Base-by-base conservation (phyloP, 2,797 vertebrate genomes). In the Borostomias antarcticus region DNA sequence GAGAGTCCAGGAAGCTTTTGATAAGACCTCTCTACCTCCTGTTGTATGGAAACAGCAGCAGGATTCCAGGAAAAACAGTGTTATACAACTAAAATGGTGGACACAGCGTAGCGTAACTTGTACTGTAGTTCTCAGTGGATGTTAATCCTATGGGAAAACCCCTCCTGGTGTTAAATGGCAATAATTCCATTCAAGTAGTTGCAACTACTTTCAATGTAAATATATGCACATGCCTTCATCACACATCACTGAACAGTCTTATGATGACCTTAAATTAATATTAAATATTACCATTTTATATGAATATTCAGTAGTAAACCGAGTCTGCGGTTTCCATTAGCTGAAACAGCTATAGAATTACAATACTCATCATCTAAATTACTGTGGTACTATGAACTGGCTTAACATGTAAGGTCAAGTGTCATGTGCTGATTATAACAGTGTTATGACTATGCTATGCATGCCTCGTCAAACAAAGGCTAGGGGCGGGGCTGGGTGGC, bases 401-500 rank as follows among this genome's bases (percentile, higher is more conserved):
- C 68, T 77, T 64, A 57, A 40, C 76, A 57, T 53, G 40, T 82
- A 58, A 82, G 67, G 81, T 82, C 75, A 81, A 62, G 78, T 77
- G 77, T 82, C 74, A 76, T 29, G 54, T 72, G 70, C 68, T 73
- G 75, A 56, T 67, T 69, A 69, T 56, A 71, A 72, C 62, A 58
- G 63, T 52, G 37, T 62, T 33, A 32, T 61, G 67, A 54, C 63
- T 64, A 50, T 47, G 50, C 70, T 67, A 48, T 61, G 66, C 19
- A 68, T 66, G 51, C 33, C 43, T 65, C 69, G 62, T 74, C 15
- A 79, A 78, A 86, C 82, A 86, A 84, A 82, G 73, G 77, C 80
- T 73, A 71, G 70, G 73, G 76, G 79, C 81, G 75, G 77, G 77
- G 72, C 76, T 78, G 77, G 87, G 68, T 87, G 80, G n/a, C n/a